Evolutionary conservation across 2,113 vertebrate genomes (phyloP).

Genomic region (Chauna torquata): DNA sequence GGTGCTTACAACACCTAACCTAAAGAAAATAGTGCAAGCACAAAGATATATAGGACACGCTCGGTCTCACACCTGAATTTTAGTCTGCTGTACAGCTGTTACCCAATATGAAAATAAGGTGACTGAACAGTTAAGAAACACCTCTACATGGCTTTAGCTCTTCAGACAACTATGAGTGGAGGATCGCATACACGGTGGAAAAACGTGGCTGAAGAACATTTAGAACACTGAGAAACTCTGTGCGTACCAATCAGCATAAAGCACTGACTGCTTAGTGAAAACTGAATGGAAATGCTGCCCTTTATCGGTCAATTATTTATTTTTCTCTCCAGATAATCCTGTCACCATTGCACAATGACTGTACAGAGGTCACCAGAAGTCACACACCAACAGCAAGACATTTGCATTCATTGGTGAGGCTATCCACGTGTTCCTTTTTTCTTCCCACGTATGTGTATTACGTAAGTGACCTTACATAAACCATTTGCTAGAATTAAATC

Average conservation of each 20-base stretch:
- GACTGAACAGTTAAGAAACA: not conserved
- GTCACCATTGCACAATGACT: not conserved
- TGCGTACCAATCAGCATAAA: not conserved
- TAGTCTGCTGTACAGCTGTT: not conserved
- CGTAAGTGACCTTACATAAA: not conserved
- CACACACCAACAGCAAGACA: not conserved
- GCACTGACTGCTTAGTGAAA: not conserved
- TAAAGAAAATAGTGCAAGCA: not conserved
- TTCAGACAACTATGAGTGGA: not conserved
- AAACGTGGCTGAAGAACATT: not conserved
- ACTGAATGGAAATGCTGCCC: not conserved
- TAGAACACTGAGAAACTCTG: not conserved
- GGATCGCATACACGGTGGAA: fast-evolving
- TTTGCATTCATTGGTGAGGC: not conserved
- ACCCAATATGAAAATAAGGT: not conserved
- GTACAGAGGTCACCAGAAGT: not conserved
- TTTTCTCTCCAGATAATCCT: not conserved
- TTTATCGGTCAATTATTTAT: not conserved
- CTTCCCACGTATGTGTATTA: too few relatives aligned
- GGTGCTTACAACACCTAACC: not conserved
- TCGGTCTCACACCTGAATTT: not conserved
- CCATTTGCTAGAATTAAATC: not conserved
- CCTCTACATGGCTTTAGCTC: not conserved
- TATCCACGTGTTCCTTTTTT: fast-evolving
- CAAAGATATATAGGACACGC: not conserved